Evolutionary conservation across 2,797 vertebrate genomes (phyloP).

Genomic region (Pipistrellus pygmaeus): DNA sequence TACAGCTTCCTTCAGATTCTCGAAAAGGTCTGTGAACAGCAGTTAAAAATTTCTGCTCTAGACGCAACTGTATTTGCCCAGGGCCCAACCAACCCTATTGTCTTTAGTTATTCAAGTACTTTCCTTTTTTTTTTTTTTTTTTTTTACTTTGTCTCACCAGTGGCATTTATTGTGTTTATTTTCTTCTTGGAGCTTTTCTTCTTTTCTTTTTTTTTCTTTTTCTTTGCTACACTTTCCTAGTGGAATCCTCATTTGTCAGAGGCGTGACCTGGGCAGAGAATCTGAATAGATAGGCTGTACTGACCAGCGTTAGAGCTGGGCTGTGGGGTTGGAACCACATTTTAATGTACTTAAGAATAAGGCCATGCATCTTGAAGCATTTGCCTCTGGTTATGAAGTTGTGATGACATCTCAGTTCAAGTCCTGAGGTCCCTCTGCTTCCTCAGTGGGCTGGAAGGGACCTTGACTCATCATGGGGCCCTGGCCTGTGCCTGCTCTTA

Average conservation of each 20-base stretch:
- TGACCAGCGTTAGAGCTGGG: background rate
- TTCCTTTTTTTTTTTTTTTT: background rate
- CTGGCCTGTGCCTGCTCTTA: background rate
- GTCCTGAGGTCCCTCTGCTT: background rate
- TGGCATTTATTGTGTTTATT: background rate
- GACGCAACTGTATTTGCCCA: background rate
- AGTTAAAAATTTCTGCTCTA: conserved; percentile 43
- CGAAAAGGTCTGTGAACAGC: background rate
- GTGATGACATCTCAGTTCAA: background rate
- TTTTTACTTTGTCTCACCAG: background rate
- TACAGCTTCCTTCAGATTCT: background rate
- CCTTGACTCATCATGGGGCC: background rate
- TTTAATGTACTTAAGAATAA: background rate
- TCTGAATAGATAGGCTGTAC: background rate
- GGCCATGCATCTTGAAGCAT: background rate
- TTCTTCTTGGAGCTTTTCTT: background rate
- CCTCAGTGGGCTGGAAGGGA: background rate
- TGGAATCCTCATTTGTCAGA: background rate
- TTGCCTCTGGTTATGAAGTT: background rate
- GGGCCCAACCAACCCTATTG: background rate
- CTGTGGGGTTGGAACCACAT: background rate
- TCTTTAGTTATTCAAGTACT: background rate
- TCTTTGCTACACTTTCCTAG: background rate
- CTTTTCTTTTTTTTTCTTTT: background rate
- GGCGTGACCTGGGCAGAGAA: background rate